Conservation (phyloP, 2,888 invertebrate species). For the Ophraella communa region DNA sequence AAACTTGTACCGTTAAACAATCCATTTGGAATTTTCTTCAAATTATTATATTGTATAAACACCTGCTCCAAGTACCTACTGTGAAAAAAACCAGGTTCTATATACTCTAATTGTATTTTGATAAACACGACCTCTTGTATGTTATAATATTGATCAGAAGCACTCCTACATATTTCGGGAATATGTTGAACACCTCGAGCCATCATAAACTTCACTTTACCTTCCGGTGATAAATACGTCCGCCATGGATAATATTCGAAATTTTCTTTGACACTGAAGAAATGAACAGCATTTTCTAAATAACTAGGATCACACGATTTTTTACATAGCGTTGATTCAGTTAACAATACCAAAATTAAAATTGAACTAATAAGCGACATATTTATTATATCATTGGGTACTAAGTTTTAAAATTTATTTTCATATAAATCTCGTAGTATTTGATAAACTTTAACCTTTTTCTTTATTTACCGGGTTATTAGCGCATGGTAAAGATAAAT, state of each 20-base stretch:
- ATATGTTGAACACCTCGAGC: conserved; percentile 16
- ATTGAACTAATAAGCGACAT: not conserved
- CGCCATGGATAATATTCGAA: conserved; percentile 37
- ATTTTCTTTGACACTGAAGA: conserved; percentile 26
- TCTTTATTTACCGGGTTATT: not conserved
- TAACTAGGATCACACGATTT: conserved; percentile 23
- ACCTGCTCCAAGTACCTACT: conserved; percentile 31
- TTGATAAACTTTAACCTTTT: conserved; percentile 1
- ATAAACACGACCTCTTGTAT: conserved; percentile 34
- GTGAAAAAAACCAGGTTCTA: conserved; percentile 39
- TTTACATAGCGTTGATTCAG: not conserved
- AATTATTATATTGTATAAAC: conserved; percentile 31
- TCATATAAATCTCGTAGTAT: not conserved
- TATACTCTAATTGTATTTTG: conserved; percentile 36
- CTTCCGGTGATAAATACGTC: conserved; percentile 21
- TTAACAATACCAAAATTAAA: not conserved
- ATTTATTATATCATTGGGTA: not conserved
- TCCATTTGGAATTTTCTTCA: conserved; percentile 25
- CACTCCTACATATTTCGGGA: conserved; percentile 30
- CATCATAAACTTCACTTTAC: conserved; percentile 23
- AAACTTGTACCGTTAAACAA: conserved; percentile 36
- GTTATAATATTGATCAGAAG: conserved; percentile 3
- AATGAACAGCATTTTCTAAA: conserved; percentile 12
- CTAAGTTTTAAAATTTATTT: not conserved
- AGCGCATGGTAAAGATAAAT: not conserved